Base-by-base conservation (phyloP, 2,888 invertebrate genomes). In the Heliothis peltigera region DNA sequence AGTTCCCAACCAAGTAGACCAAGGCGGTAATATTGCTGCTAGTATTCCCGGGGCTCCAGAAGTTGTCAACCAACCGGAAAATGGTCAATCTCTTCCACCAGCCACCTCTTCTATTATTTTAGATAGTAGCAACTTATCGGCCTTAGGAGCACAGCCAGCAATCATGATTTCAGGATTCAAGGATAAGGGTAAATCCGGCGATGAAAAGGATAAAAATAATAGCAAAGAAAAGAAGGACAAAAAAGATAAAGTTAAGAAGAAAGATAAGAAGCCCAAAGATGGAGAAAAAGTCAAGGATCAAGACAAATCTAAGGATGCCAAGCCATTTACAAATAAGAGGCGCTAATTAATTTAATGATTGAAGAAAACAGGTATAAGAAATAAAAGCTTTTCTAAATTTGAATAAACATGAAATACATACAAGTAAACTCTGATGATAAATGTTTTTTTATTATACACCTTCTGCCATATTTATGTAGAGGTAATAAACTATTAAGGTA, bases 161-260 rank as follows among this genome's bases (percentile, higher is more conserved):
- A 32, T 80, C 10, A 71, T 80, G 78, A 63, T 79, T 17, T 42
- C 80, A 1, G 47, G 56, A 1, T 77, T 71, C 6, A 79, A 75
- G 61, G 78, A 77, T 0, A 60, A 57, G 0, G 42, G 8, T 12
- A 32, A 32, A 12, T 3, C 10, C 10, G 32, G 10, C 15, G 28
- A 22, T 0, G 43, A 62, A 15, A 65, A 49, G 42, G 55, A 64
- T 18, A 39, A 63, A 28, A 46, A 58, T 7, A 46, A 63, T 7
- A 51, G 7, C 2, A 22, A 58, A 1, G 51, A 55, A 6, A 43
- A 25, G 3, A 63, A 62, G 10, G 55, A 63, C 5, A 64, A 59
- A 7, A 60, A 49, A 44, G 57, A 61, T 4, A 60, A 51, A 39
- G 18, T 1, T 43, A 47, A 47, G 8, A 39, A 56, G 15, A 42